phyloP scores from a whole-genome alignment of 2,797 vertebrate genomes.

The Iguana delicatissima region DNA sequence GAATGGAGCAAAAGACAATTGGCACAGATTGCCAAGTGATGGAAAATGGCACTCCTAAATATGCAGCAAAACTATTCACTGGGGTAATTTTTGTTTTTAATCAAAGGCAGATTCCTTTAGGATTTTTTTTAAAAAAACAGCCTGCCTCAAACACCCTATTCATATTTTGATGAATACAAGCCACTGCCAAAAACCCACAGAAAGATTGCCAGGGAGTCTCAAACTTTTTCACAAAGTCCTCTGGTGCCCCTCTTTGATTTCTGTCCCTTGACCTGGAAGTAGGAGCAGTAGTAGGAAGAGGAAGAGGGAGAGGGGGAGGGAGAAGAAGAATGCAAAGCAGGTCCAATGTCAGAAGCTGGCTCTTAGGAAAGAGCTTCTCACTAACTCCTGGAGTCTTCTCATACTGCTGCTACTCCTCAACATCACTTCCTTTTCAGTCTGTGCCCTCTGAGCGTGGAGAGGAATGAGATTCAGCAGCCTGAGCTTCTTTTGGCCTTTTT shows the following conservation, averaged over 20 bases:
- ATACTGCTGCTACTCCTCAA: neutral
- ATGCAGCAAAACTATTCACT: slow-evolving; percentile 41
- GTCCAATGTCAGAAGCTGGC: neutral
- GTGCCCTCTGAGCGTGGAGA: neutral
- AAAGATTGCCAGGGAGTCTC: neutral
- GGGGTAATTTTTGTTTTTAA: slow-evolving; percentile 47
- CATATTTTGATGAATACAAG: slow-evolving; percentile 20
- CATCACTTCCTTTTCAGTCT: neutral
- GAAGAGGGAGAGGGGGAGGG: no score
- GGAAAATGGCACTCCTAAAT: slow-evolving; percentile 44
- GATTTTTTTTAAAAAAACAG: neutral
- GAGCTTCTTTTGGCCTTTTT: neutral
- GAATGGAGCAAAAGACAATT: slow-evolving; percentile 51
- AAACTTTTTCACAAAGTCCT: slow-evolving; percentile 2
- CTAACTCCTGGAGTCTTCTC: neutral
- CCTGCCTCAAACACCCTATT: slow-evolving; percentile 11
- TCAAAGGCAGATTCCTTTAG: slow-evolving; percentile 45
- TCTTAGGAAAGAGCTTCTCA: no score
- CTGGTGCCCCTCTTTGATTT: neutral
- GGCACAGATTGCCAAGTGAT: slow-evolving; percentile 50
- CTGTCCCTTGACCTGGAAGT: slow-evolving; percentile 4
- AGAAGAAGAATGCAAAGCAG: no score
- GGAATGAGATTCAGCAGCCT: neutral
- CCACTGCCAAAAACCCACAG: neutral
- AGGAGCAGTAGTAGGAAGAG: no score